These are phyloP conservation scores for Phrynocephalus vlangalii DNA, from an alignment of 2,797 vertebrate genomes.

Conservation along the genomic window DNA sequence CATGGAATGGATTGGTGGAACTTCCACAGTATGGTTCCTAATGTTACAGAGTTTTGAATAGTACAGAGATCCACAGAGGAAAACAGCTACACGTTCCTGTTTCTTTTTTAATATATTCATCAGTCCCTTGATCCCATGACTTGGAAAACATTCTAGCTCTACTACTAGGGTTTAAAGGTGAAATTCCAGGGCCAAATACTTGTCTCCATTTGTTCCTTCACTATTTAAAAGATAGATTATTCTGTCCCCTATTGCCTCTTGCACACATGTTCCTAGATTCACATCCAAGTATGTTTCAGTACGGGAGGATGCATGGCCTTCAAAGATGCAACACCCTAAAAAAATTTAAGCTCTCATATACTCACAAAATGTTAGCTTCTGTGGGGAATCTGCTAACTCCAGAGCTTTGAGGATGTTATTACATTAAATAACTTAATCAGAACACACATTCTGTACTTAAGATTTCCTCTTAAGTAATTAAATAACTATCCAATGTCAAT, in stretches of 20 bases:
- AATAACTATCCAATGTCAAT: slow-evolving; percentile 83
- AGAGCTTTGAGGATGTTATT: slow-evolving; percentile 62
- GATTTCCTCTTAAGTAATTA: slow-evolving; percentile 81
- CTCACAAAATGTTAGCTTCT: slow-evolving; percentile 19
- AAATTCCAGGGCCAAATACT: too few species aligned
- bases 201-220: not conserved
- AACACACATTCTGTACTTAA: slow-evolving; percentile 77
- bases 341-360: not conserved
- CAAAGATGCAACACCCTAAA: slow-evolving; percentile 19
- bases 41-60: too few species aligned
- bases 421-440: slow-evolving; percentile 79
- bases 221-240: not conserved
- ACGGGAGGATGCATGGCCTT: slow-evolving; percentile 12
- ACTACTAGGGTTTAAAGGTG: too few species aligned
- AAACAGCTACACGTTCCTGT: too few species aligned
- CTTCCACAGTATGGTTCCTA: too few species aligned
- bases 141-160: too few species aligned
- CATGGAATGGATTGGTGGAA: too few species aligned
- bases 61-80: too few species aligned
- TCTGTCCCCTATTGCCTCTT: not conserved
- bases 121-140: not conserved
- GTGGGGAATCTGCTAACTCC: slow-evolving; percentile 45
- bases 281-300: slow-evolving; percentile 2
- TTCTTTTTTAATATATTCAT: not conserved
- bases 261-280: slow-evolving; percentile 14